These are phyloP conservation scores for Halictus quadricinctus DNA, from an alignment of 2,888 invertebrate species.

Conservation along the genomic window DNA sequence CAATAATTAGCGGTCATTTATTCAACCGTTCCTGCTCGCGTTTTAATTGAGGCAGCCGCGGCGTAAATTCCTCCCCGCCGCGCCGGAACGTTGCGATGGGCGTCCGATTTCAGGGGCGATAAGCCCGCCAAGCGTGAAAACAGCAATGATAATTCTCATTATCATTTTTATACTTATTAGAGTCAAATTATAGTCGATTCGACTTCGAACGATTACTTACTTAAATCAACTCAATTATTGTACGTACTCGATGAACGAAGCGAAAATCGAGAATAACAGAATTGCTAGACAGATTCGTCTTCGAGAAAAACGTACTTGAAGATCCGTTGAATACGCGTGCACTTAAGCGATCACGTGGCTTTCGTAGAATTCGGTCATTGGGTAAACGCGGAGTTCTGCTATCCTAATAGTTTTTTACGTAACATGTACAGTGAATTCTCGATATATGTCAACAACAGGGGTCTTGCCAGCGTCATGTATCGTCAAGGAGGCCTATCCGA, in stretches of 20 bases:
- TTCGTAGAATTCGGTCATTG: no score
- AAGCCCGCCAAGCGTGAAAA: constrained; percentile 23
- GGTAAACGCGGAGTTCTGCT: no score
- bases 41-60: constrained; percentile 32
- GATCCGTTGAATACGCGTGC: not conserved
- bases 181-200: not conserved
- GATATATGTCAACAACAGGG: no score
- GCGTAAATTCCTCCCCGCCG: constrained; percentile 15
- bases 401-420: no score
- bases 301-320: not conserved
- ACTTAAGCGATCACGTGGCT: no score
- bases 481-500: no score
- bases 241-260: no score
- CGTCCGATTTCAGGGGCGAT: constrained; percentile 29
- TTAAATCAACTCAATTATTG: constrained; percentile 7
- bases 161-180: constrained; percentile 31
- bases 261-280: not conserved
- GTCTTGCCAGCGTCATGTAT: no score
- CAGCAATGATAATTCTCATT: constrained; percentile 21
- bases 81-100: not conserved
- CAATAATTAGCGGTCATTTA: constrained; percentile 41
- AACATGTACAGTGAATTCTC: no score
- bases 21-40: constrained; percentile 11
- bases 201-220: constrained; percentile 13
- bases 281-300: not conserved